Conservation (phyloP, 1,140 invertebrate genomes). For the Oscheius sp. region DNA sequence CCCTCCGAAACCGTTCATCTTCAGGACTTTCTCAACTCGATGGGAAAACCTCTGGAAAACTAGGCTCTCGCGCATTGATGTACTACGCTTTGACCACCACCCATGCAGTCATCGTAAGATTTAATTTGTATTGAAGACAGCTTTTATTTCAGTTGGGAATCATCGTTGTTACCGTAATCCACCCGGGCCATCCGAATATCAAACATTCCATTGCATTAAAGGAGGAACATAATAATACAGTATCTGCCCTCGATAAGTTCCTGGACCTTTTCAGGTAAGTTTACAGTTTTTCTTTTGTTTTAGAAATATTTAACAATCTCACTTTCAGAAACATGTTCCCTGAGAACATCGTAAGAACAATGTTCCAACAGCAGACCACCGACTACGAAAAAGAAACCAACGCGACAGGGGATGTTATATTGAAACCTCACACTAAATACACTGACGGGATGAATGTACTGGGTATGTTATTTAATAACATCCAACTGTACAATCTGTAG, state of each 20-base stretch:
- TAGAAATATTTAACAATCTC: background rate
- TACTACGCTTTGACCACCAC: conserved; percentile 66
- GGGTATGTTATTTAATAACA: conserved; percentile 40
- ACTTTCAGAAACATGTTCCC: conserved; percentile 57
- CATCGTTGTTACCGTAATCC: conserved; percentile 63
- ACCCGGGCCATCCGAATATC: conserved; percentile 63
- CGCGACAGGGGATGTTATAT: background rate
- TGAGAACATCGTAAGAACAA: conserved; percentile 54
- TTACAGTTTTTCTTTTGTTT: background rate
- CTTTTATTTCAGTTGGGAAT: conserved; percentile 58
- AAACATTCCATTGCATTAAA: conserved; percentile 57
- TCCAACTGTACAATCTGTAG: conserved; percentile 35
- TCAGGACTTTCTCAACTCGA: conserved; percentile 55
- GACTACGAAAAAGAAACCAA: conserved; percentile 27
- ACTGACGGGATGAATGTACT: conserved; percentile 58
- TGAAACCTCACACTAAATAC: conserved; percentile 30
- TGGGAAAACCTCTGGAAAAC: conserved; percentile 63
- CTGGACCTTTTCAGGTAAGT: conserved; percentile 84
- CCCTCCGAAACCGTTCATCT: conserved; percentile 15
- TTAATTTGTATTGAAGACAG: conserved; percentile 70
- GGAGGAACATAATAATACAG: conserved; percentile 60
- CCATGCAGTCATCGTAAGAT: conserved; percentile 62
- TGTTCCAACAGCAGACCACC: conserved; percentile 54
- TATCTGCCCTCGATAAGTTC: conserved; percentile 82
- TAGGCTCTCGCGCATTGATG: conserved; percentile 63